Evolutionary conservation across 1,140 invertebrate species (phyloP).

Genomic region (Parapsyche elsis): DNA sequence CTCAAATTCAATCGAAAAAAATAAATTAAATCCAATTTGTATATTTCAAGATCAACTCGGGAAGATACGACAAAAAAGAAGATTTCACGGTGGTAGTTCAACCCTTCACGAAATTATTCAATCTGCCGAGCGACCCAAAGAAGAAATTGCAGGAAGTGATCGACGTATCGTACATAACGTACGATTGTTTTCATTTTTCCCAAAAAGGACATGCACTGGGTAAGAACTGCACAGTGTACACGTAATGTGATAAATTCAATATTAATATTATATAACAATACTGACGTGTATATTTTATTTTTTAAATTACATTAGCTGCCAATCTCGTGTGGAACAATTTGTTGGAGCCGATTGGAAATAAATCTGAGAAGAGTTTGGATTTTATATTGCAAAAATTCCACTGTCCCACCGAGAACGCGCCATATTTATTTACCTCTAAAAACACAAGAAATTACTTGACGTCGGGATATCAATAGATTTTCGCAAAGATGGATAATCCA

Average conservation of each 20-base stretch:
- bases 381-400: slow-evolving; percentile 71
- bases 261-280: neutral
- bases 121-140: slow-evolving; percentile 62
- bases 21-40: neutral
- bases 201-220: slow-evolving; percentile 76
- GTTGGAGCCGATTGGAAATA: slow-evolving; percentile 76
- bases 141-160: slow-evolving; percentile 66
- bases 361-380: slow-evolving; percentile 68
- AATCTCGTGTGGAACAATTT: slow-evolving; percentile 81
- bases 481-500: neutral
- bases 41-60: slow-evolving; percentile 67
- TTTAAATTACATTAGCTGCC: slow-evolving; percentile 73
- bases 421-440: slow-evolving; percentile 76
- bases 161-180: slow-evolving; percentile 77
- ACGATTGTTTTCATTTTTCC: slow-evolving; percentile 83
- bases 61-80: slow-evolving; percentile 67
- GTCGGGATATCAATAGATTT: slow-evolving; percentile 64
- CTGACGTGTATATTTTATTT: slow-evolving; percentile 32
- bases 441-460: slow-evolving; percentile 70
- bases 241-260: neutral
- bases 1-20: neutral
- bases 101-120: slow-evolving; percentile 68
- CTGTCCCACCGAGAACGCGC: slow-evolving; percentile 69
- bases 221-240: slow-evolving; percentile 45
- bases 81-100: slow-evolving; percentile 67